phyloP scores from a whole-genome alignment of 2,113 vertebrate species.

The Echinops telfairi region DNA sequence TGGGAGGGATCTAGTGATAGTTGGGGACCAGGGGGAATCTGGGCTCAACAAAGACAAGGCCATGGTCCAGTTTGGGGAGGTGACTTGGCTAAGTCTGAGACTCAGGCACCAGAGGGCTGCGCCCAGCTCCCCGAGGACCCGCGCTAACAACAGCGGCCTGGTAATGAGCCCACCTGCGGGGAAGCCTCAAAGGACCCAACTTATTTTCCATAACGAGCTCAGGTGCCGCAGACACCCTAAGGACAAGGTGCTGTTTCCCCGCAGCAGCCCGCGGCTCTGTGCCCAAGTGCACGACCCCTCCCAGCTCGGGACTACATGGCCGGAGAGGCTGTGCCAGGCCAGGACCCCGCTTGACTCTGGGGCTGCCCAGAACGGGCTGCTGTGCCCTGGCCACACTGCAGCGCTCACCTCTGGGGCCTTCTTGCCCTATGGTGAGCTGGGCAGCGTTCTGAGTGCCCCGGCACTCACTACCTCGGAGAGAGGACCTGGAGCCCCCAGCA shows the following conservation, averaged over 20 bases:
- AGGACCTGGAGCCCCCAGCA: slow-evolving; percentile 63
- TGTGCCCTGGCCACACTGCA: neutral
- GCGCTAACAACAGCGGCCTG: neutral
- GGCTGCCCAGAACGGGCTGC: neutral
- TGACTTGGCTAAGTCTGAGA: neutral
- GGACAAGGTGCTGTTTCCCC: neutral
- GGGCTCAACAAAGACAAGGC: neutral
- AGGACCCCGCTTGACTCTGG: neutral
- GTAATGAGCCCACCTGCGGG: slow-evolving; percentile 53
- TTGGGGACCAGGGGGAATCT: neutral
- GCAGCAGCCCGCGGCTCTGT: neutral
- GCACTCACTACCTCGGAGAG: slow-evolving; percentile 38
- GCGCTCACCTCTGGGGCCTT: too few relatives aligned
- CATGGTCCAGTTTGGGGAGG: neutral
- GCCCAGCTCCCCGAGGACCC: neutral
- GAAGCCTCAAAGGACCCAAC: slow-evolving; percentile 43
- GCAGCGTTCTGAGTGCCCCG: neutral
- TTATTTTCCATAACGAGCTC: slow-evolving; percentile 51
- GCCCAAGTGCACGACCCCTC: neutral
- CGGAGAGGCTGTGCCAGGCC: neutral
- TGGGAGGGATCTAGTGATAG: too few relatives aligned
- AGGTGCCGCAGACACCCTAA: neutral
- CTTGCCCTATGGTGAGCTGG: too few relatives aligned
- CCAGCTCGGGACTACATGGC: neutral
- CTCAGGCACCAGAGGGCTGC: slow-evolving; percentile 14